Evolutionary conservation across 2,113 vertebrate species (phyloP).

Genomic region (Xenopus borealis): DNA sequence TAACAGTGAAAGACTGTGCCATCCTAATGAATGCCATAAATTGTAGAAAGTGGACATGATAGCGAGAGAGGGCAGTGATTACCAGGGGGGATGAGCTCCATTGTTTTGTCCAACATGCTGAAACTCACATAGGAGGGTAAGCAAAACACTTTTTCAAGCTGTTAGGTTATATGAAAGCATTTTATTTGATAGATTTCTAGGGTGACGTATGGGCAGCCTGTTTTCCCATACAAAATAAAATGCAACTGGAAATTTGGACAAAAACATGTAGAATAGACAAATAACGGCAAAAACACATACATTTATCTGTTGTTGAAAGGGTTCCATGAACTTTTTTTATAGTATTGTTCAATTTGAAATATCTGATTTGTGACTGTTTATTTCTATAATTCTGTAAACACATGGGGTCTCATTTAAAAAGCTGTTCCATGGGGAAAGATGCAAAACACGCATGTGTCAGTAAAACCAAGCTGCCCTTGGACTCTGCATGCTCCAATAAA

Average conservation of each 20-base stretch:
- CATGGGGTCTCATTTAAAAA: no score
- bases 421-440: no score
- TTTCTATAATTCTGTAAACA: no score
- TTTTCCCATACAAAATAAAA: neutral
- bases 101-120: neutral
- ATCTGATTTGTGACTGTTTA: no score
- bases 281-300: no score
- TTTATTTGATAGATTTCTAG: constrained; percentile 12
- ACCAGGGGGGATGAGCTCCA: neutral
- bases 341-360: no score
- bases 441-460: no score
- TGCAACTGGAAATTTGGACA: neutral
- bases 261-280: neutral
- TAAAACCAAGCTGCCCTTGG: no score
- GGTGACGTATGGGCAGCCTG: neutral
- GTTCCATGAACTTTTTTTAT: no score
- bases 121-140: neutral
- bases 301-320: no score
- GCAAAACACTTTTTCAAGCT: neutral
- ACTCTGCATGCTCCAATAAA: no score
- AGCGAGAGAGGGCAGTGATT: neutral
- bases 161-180: neutral
- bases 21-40: constrained; percentile 15
- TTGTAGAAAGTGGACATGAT: constrained; percentile 4
- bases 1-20: neutral